Percentiles rank a stretch among this genome's conserved stretches.
Evolutionary conservation across 2,113 vertebrate genomes (phyloP).

Genomic region (Lipotes vexillifer): DNA sequence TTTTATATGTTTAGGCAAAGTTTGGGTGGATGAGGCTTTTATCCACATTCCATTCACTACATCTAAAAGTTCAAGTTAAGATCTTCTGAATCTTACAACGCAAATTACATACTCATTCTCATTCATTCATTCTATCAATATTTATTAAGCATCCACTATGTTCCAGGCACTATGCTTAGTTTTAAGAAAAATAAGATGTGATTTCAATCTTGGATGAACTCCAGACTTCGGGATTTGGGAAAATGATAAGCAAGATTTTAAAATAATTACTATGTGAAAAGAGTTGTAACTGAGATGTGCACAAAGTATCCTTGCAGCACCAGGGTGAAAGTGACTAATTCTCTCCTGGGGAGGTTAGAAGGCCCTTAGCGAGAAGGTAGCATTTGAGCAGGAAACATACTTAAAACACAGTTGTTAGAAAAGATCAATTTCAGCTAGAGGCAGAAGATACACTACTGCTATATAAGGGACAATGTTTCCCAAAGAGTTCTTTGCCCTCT

Average conservation of each 20-base stretch:
- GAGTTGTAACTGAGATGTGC: not conserved
- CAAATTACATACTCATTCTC: not conserved
- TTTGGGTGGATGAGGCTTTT: not conserved
- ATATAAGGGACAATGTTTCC: not conserved
- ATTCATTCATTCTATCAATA: not conserved
- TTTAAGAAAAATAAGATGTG: not conserved
- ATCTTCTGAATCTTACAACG: not conserved
- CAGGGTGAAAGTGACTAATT: not conserved
- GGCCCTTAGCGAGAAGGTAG: not conserved
- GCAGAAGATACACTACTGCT: not conserved
- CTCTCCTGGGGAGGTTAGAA: not conserved
- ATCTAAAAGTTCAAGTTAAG: not conserved
- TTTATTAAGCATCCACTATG: not conserved
- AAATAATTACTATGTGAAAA: not conserved
- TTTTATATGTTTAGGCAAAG: not conserved
- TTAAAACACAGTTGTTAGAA: not conserved
- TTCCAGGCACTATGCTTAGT: not conserved
- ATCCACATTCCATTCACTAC: not conserved
- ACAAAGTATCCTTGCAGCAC: not conserved
- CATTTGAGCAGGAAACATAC: not conserved
- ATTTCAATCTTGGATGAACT: not conserved
- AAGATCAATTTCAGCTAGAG: not conserved
- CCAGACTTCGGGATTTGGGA: not conserved
- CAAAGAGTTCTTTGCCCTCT: not conserved
- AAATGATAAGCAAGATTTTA: not conserved